A percentile compares a stretch with the other conserved stretches of the same genome.
phyloP scores from a whole-genome alignment of 2,797 vertebrate species.

The Eupleurogrammus muticus region DNA sequence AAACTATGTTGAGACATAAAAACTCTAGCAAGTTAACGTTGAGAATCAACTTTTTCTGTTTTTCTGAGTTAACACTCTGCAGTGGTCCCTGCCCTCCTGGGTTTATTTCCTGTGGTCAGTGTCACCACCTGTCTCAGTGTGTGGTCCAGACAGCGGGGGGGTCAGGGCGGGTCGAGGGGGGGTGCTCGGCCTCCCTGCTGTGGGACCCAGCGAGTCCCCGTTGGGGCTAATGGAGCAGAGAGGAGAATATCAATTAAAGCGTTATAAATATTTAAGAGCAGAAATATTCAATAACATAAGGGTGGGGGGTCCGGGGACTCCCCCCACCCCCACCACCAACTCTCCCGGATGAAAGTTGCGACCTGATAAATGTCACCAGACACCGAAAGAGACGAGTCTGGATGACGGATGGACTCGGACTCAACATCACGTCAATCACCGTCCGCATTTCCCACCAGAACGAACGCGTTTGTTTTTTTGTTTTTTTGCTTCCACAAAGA shows the following conservation, averaged over 20 bases:
- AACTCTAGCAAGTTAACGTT: too few relatives aligned
- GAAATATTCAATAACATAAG: constrained; percentile 86
- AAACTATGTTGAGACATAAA: too few relatives aligned
- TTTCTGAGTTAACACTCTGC: too few relatives aligned
- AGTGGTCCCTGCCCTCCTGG: too few relatives aligned
- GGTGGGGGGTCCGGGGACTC: constrained; percentile 75
- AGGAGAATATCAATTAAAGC: constrained; percentile 88
- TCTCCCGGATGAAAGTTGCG: constrained; percentile 83
- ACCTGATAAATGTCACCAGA: constrained; percentile 83
- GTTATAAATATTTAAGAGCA: constrained; percentile 88
- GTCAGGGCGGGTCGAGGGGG: too few relatives aligned
- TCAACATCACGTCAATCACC: constrained; percentile 75
- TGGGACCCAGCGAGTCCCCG: constrained; percentile 76
- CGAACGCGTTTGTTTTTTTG: too few relatives aligned
- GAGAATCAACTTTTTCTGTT: too few relatives aligned
- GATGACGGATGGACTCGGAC: constrained; percentile 75
- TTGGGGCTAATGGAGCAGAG: constrained; percentile 79
- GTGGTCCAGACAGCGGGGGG: constrained; percentile 74
- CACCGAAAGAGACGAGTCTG: constrained; percentile 60
- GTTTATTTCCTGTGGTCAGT: too few relatives aligned
- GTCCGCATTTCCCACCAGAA: constrained; percentile 48
- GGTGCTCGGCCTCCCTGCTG: constrained; percentile 69
- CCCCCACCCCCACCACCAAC: too few relatives aligned
- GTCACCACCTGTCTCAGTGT: constrained; percentile 76
- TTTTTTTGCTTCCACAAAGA: constrained; percentile 39